Conservation (phyloP, 2,888 invertebrate species). For the Terebella lapidaria region DNA sequence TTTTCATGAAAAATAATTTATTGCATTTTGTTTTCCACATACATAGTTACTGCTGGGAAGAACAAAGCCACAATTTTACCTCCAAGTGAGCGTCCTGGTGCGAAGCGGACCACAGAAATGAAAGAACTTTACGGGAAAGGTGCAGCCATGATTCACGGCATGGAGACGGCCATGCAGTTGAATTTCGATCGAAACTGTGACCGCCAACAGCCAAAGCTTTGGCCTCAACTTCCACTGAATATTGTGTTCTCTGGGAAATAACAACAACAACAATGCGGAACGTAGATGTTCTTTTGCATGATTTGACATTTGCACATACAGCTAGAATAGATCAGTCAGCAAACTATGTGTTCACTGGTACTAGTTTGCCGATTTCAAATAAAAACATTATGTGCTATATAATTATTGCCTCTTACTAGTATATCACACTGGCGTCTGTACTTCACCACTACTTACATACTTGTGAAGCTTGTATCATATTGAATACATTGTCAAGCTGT, state of each 20-base stretch:
- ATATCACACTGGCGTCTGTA: too few species aligned
- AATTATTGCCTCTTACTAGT: too few species aligned
- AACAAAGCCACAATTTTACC: constrained; percentile 29
- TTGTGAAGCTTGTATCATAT: too few species aligned
- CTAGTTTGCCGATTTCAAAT: too few species aligned
- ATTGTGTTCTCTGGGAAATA: constrained; percentile 28
- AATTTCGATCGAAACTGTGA: constrained; percentile 64
- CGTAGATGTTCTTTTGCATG: too few species aligned
- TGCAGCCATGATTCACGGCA: constrained; percentile 65
- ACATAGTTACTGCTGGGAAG: neutral
- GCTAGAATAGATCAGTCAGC: too few species aligned
- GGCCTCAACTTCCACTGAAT: constrained; percentile 70
- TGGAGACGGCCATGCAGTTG: constrained; percentile 69
- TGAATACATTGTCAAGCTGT: too few species aligned
- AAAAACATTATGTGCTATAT: too few species aligned
- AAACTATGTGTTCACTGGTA: too few species aligned
- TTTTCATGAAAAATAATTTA: neutral
- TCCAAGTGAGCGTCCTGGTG: constrained; percentile 45
- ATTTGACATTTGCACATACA: too few species aligned
- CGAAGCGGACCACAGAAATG: constrained; percentile 33
- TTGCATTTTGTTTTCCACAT: neutral
- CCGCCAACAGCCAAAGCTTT: constrained; percentile 62
- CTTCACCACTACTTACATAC: too few species aligned
- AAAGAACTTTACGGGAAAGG: constrained; percentile 62
- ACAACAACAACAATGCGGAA: too few species aligned